Evolutionary conservation across 2,888 invertebrate genomes (phyloP).

Genomic region (Lepetodrilus schrolli): DNA sequence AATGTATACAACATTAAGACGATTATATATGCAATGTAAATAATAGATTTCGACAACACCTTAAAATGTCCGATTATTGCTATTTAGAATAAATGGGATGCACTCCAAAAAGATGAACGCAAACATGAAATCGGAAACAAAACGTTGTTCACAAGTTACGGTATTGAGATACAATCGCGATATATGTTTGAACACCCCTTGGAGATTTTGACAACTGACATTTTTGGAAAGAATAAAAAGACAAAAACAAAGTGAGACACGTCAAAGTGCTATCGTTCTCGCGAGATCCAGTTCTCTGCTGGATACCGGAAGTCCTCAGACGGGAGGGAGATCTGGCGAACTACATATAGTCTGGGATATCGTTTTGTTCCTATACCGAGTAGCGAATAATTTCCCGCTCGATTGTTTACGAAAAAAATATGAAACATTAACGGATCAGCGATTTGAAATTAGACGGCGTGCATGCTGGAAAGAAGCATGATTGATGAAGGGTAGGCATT

Average conservation of each 20-base stretch:
- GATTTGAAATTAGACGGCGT: neutral
- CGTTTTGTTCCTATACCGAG: neutral
- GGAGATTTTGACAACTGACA: constrained; percentile 2
- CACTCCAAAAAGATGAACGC: too few relatives aligned
- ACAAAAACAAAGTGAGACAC: neutral
- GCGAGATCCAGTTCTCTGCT: constrained; percentile 29
- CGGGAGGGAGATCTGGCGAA: neutral
- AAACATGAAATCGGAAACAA: neutral
- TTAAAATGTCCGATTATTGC: too few relatives aligned
- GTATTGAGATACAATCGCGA: too few relatives aligned
- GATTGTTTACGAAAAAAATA: constrained; percentile 22
- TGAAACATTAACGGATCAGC: constrained; percentile 16
- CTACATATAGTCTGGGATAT: neutral
- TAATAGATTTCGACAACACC: too few relatives aligned
- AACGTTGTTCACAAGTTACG: neutral
- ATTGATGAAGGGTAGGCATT: too few relatives aligned
- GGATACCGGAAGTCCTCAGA: constrained; percentile 31
- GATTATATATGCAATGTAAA: too few relatives aligned
- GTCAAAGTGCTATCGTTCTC: constrained; percentile 18
- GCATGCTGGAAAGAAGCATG: neutral
- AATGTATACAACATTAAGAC: too few relatives aligned
- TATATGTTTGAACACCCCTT: too few relatives aligned
- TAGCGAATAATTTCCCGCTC: constrained; percentile 2
- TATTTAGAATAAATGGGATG: too few relatives aligned
- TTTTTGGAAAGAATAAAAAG: neutral